A percentile compares a stretch with the other conserved stretches of the same genome.
phyloP scores from a whole-genome alignment of 2,797 vertebrate species.

The Hemitrygon akajei region DNA sequence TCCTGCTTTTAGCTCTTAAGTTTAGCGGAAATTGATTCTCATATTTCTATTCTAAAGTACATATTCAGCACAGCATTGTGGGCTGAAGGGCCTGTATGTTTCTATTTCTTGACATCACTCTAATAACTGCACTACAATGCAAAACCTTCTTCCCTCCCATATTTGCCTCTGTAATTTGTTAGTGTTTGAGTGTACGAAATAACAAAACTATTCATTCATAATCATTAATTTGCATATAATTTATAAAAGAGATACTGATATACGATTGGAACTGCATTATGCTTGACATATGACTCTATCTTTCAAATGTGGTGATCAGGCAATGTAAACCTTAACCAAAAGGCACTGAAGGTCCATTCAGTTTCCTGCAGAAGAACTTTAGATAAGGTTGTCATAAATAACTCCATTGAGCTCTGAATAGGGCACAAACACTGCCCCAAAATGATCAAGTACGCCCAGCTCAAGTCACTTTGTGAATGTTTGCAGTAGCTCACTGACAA shows the following conservation, averaged over 20 bases:
- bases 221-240: background rate
- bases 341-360: background rate
- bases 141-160: background rate
- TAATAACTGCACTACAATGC: background rate
- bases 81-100: too few species aligned
- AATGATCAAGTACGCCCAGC: background rate
- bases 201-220: background rate
- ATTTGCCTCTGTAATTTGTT: background rate
- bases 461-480: background rate
- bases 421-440: background rate
- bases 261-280: background rate
- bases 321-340: background rate
- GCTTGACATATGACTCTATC: background rate
- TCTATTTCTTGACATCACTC: background rate
- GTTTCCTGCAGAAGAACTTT: constrained; percentile 12
- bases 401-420: background rate
- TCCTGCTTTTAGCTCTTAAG: background rate
- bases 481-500: background rate
- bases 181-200: background rate
- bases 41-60: too few species aligned
- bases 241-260: too few species aligned
- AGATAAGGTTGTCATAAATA: background rate
- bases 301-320: background rate
- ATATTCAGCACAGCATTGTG: too few species aligned
- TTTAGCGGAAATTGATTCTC: background rate